A percentile compares a stretch with the other conserved stretches of the same genome.
Evolutionary conservation across 2,797 vertebrate genomes (phyloP).

Genomic region (Dendrocincla tyrannina): DNA sequence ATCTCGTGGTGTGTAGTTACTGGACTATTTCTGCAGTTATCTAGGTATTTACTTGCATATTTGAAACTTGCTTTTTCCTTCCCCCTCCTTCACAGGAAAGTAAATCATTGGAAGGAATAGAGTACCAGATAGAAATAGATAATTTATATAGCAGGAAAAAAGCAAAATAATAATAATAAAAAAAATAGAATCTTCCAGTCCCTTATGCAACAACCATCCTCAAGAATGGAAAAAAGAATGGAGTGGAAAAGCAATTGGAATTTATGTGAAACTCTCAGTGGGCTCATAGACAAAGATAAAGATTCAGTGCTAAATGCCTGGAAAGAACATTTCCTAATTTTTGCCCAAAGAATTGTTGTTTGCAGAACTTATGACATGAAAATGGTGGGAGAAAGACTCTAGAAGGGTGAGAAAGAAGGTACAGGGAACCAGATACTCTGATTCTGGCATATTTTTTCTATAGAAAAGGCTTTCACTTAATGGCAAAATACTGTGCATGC

Average conservation of each 20-base stretch:
- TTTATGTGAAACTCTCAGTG: conserved; percentile 51
- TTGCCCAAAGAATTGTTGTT: conserved; percentile 38
- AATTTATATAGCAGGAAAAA: conserved; percentile 37
- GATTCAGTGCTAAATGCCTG: conserved; percentile 55
- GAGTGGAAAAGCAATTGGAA: conserved; percentile 61
- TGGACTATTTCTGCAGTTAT: background rate
- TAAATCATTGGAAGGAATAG: conserved; percentile 12
- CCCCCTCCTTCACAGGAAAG: background rate
- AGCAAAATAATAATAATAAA: background rate
- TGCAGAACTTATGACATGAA: background rate
- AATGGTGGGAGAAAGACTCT: background rate
- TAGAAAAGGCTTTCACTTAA: background rate
- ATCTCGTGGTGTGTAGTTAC: background rate
- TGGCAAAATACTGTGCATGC: background rate
- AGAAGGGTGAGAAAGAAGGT: background rate
- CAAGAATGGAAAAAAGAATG: conserved; percentile 48
- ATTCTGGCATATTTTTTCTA: background rate
- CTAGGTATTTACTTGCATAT: background rate
- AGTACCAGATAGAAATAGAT: background rate
- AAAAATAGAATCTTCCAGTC: background rate
- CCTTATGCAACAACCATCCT: conserved; percentile 14
- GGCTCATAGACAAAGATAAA: conserved; percentile 43
- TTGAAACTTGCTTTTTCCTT: conserved; percentile 6
- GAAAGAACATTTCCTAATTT: conserved; percentile 70
- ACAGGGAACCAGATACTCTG: background rate